A percentile compares a stretch with the other conserved stretches of the same genome.
Conservation (phyloP, 2,797 vertebrate genomes). For the Steatocranus sp. region DNA sequence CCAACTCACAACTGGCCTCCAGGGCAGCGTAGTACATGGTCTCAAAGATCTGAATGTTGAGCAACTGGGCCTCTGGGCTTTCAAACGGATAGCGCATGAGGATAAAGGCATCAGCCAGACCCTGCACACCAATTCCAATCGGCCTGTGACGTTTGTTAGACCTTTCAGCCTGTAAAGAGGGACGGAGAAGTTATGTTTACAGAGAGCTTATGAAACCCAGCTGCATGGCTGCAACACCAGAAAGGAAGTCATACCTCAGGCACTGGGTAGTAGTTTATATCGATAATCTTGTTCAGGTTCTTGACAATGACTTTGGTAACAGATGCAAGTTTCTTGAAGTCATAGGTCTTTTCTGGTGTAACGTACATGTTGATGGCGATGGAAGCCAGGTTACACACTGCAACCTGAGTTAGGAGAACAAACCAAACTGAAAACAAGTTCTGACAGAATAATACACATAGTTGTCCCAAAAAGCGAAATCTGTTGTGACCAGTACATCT, state of each 20-base stretch:
- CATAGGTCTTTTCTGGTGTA: conserved; percentile 83
- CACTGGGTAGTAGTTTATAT: conserved; percentile 96
- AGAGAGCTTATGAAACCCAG: neutral
- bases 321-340: conserved; percentile 86
- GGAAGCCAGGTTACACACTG: conserved; percentile 95
- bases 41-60: conserved; percentile 96
- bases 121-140: conserved; percentile 94
- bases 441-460: neutral
- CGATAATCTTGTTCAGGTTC: conserved; percentile 96
- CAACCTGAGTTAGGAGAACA: conserved; percentile 50
- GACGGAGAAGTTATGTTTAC: neutral
- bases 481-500: too few relatives aligned
- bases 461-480: too few relatives aligned
- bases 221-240: neutral
- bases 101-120: conserved; percentile 94
- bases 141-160: conserved; percentile 93
- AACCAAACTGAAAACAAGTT: neutral
- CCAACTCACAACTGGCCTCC: conserved; percentile 92
- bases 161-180: conserved; percentile 71
- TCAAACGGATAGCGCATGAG: conserved; percentile 94
- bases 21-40: conserved; percentile 92
- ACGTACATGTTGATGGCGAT: conserved; percentile 96
- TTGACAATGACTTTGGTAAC: conserved; percentile 91
- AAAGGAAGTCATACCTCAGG: conserved; percentile 65
- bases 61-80: conserved; percentile 83